A percentile compares a stretch with the other conserved stretches of the same genome.
Evolutionary conservation across 2,888 invertebrate genomes (phyloP).

Genomic region (Schrankia costaestrigalis): DNA sequence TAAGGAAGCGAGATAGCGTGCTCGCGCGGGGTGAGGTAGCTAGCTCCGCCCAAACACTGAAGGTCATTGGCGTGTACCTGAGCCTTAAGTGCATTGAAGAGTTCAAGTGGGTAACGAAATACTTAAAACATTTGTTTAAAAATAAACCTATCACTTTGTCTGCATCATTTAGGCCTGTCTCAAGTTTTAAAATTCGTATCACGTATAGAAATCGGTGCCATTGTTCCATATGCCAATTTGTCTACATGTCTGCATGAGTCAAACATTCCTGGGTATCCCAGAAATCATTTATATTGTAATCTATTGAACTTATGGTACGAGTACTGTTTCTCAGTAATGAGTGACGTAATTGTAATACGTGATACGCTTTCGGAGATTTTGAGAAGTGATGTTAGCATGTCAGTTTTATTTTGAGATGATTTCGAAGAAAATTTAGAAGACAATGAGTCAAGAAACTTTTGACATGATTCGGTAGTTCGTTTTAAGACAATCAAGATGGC

Average conservation of each 20-base stretch:
- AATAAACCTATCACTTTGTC: constrained; percentile 15
- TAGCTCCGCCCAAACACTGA: no score
- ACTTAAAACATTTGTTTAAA: constrained; percentile 12
- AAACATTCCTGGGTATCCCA: constrained; percentile 33
- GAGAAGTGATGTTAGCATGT: no score
- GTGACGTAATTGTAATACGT: constrained; percentile 22
- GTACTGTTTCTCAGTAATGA: constrained; percentile 24
- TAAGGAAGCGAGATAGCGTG: no score
- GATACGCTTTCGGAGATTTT: constrained; percentile 4
- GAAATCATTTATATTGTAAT: constrained; percentile 25
- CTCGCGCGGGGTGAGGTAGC: no score
- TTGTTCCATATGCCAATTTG: constrained; percentile 25
- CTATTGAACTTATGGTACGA: constrained; percentile 16
- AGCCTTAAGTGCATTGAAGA: no score
- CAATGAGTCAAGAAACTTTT: constrained; percentile 6
- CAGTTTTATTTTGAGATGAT: no score
- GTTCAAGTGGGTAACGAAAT: no score
- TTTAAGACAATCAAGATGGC: no score
- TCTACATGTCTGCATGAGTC: constrained; percentile 29
- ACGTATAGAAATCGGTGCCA: constrained; percentile 26
- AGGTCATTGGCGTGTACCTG: no score
- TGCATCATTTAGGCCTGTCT: no score
- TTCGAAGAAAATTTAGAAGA: constrained; percentile 3
- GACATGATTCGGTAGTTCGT: no score
- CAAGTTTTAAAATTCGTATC: no score